Evolutionary conservation across 2,888 invertebrate genomes (phyloP).

Genomic region (Nephrotoma appendiculata): DNA sequence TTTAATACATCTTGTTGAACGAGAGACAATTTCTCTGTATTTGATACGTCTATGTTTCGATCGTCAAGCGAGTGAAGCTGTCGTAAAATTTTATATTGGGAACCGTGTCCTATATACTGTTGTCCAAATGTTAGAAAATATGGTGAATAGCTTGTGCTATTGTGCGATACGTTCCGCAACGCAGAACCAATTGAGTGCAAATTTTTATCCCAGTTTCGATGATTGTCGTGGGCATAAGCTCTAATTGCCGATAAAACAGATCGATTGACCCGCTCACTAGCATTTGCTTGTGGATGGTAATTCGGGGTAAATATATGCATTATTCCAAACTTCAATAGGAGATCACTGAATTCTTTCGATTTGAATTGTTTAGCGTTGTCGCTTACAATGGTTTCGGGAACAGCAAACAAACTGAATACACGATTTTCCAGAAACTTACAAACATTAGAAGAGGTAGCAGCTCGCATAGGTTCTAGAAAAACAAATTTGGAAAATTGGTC

Average conservation of each 20-base stretch:
- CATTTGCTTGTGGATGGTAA: no score
- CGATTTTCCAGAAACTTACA: background rate
- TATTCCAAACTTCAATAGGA: no score
- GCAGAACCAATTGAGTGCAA: background rate
- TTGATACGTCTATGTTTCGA: no score
- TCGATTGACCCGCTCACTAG: no score
- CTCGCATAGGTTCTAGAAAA: background rate
- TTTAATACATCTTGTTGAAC: no score
- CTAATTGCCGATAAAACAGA: background rate
- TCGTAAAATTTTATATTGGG: no score
- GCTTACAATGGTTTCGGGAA: background rate
- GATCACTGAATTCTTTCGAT: no score
- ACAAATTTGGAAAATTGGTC: no score
- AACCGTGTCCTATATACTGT: background rate
- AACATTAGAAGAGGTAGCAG: no score
- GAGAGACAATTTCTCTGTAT: no score
- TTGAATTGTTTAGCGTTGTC: no score
- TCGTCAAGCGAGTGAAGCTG: background rate
- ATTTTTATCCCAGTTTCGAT: background rate
- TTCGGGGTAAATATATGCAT: no score
- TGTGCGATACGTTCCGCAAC: background rate
- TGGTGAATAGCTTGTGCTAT: background rate
- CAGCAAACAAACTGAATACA: background rate
- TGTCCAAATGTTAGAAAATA: background rate
- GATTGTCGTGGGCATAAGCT: background rate